Evolutionary conservation across 1,140 invertebrate genomes (phyloP).

Genomic region (Apis florea): DNA sequence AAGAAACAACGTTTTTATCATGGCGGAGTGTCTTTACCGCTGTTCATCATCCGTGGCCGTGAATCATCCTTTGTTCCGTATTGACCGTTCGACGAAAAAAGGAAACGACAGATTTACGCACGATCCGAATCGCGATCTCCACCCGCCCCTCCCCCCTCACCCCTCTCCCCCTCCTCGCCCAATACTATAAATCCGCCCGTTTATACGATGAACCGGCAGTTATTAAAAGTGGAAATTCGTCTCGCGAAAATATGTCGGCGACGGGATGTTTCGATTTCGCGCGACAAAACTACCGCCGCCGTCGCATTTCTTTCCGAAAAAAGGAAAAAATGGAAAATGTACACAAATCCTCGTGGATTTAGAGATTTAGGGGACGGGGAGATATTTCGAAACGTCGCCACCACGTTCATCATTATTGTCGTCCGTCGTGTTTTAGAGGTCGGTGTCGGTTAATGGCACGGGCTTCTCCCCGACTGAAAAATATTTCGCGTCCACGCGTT

Average conservation of each 20-base stretch:
- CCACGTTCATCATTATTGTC: background rate
- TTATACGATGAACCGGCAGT: constrained; percentile 46
- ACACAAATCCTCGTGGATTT: background rate
- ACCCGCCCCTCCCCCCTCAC: too few species aligned
- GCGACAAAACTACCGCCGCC: constrained; percentile 8
- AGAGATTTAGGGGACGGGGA: background rate
- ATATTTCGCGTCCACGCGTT: constrained; percentile 11
- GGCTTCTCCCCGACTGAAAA: background rate
- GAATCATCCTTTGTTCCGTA: constrained; percentile 41
- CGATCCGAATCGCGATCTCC: background rate
- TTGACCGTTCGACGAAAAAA: background rate
- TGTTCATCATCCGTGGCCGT: constrained; percentile 28
- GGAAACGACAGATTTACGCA: constrained; percentile 42
- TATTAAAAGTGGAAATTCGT: constrained; percentile 42
- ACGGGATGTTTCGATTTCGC: constrained; percentile 2
- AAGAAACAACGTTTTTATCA: constrained; percentile 18
- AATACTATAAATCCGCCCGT: constrained; percentile 39
- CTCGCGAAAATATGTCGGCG: constrained; percentile 4
- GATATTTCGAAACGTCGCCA: constrained; percentile 9
- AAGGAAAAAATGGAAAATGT: too few species aligned
- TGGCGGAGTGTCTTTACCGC: background rate
- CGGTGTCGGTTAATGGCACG: constrained; percentile 1
- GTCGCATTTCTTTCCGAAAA: background rate
- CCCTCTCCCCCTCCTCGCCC: too few species aligned
- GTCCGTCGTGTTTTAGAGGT: constrained; percentile 15